phyloP scores from a whole-genome alignment of 2,797 vertebrate genomes.

The Lutjanus campechanus region DNA sequence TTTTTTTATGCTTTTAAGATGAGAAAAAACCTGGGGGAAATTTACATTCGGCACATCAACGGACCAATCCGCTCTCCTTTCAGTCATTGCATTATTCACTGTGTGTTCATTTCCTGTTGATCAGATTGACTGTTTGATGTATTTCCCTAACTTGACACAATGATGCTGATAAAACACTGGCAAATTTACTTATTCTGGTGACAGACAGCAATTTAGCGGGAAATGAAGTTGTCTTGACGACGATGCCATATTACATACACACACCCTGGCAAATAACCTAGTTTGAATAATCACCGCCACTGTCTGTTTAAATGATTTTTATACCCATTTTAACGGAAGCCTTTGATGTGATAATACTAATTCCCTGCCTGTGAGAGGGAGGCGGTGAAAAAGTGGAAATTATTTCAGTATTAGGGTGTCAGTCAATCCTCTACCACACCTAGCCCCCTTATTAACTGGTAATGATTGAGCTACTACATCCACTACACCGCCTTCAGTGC shows the following conservation, averaged over 20 bases:
- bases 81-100: slow-evolving; percentile 86
- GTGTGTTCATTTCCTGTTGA: slow-evolving; percentile 92
- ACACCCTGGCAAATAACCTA: slow-evolving; percentile 94
- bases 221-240: slow-evolving; percentile 95
- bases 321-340: slow-evolving; percentile 92
- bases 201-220: slow-evolving; percentile 94
- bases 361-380: slow-evolving; percentile 89
- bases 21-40: slow-evolving; percentile 64
- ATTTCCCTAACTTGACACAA: slow-evolving; percentile 91
- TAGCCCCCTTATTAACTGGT: slow-evolving; percentile 94
- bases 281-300: slow-evolving; percentile 96
- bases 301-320: slow-evolving; percentile 99
- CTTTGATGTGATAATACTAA: slow-evolving; percentile 99
- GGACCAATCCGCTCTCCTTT: slow-evolving; percentile 84
- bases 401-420: slow-evolving; percentile 95
- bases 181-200: slow-evolving; percentile 96
- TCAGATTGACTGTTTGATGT: slow-evolving; percentile 92
- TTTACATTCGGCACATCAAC: slow-evolving; percentile 86
- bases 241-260: slow-evolving; percentile 92
- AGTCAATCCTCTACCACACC: slow-evolving; percentile 93
- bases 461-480: slow-evolving; percentile 93
- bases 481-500: slow-evolving; percentile 63
- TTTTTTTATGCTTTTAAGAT: slow-evolving; percentile 50
- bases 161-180: slow-evolving; percentile 92
- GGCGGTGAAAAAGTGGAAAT: slow-evolving; percentile 91